These are phyloP conservation scores for Perizoma flavofasciatum DNA, from an alignment of 2,888 invertebrate species.

Conservation along the genomic window DNA sequence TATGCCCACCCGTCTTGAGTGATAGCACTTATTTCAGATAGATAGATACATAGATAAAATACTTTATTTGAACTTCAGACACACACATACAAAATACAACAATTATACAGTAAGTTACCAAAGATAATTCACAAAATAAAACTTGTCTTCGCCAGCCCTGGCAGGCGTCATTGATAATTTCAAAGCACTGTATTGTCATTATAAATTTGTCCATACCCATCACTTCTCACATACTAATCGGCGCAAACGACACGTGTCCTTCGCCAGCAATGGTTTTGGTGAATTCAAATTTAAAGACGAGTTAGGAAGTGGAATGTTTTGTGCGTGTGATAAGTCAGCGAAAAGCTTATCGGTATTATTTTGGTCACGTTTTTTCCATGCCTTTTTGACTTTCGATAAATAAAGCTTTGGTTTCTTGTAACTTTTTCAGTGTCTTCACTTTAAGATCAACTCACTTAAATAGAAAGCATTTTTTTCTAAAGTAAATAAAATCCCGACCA, in stretches of 20 bases:
- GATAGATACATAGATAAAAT: too few species aligned
- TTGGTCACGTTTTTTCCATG: background rate
- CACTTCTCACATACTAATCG: conserved; percentile 69
- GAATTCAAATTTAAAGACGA: conserved; percentile 26
- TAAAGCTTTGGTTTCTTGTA: too few species aligned
- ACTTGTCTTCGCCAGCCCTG: conserved; percentile 11
- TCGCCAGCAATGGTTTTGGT: conserved; percentile 23
- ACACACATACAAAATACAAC: too few species aligned
- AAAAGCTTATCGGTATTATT: conserved; percentile 12
- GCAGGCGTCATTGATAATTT: conserved; percentile 41
- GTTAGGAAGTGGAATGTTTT: conserved; percentile 26
- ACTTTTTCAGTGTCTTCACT: too few species aligned
- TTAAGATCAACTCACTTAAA: too few species aligned
- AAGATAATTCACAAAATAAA: background rate
- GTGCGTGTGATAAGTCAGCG: conserved; percentile 18
- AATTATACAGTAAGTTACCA: too few species aligned
- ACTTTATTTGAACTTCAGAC: too few species aligned
- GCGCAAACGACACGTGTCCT: conserved; percentile 41
- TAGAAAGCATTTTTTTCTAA: too few species aligned
- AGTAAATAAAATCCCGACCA: too few species aligned
- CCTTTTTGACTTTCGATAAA: background rate
- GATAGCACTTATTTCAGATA: too few species aligned
- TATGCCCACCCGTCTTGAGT: too few species aligned
- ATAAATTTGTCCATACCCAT: conserved; percentile 45
- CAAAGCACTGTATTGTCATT: conserved; percentile 47